Base-by-base conservation (phyloP, 2,888 invertebrate genomes). In the Parelbella ahira region DNA sequence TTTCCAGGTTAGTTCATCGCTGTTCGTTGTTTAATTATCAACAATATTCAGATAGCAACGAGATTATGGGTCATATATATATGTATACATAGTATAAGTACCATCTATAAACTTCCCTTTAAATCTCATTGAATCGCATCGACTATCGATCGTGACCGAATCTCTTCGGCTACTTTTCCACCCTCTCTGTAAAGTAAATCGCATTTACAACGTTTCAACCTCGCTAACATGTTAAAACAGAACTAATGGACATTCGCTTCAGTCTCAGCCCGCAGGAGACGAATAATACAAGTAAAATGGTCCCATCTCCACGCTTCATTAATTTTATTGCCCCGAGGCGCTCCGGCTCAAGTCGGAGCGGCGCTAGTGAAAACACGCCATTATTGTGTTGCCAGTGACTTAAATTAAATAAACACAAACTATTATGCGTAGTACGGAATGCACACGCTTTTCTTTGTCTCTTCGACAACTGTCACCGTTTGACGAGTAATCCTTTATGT, bases 151-250 rank as follows among this genome's bases (percentile, higher is more conserved):
- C 76, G 70, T 52, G 48, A 48, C 58, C 66, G 72, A 76, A 78
- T 76, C 77, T 76, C 78, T 74, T 54, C 66, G 64, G 78, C 80
- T 75, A 80, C 80, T 83, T 73, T 76, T 79, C 82, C 79, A 80
- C 81, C 84, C 86, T 75, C 83, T 73, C 78, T 70, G 68, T 68
- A 75, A 68, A 82, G 81, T 81, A 86, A 87, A 87, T 87, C 84
- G 82, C 79, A 87, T 87, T 87, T 86, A 80, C 82, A 84, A 83
- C 81, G 80, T 86, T 86, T 87, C 87, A 86, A 84, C 84, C 76
- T 84, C 82, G 82, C 86, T 87, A 87, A 87, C 86, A 87, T 86
- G 87, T 87, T 87, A 86, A 87, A 87, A 87, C 84, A 86, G 87
- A 87, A 87, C 87, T 86, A 87, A 87, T 87, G 86, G 86, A 86